These are phyloP conservation scores for Toxonevra muliebris DNA, from an alignment of 2,888 invertebrate species.

Conservation along the genomic window DNA sequence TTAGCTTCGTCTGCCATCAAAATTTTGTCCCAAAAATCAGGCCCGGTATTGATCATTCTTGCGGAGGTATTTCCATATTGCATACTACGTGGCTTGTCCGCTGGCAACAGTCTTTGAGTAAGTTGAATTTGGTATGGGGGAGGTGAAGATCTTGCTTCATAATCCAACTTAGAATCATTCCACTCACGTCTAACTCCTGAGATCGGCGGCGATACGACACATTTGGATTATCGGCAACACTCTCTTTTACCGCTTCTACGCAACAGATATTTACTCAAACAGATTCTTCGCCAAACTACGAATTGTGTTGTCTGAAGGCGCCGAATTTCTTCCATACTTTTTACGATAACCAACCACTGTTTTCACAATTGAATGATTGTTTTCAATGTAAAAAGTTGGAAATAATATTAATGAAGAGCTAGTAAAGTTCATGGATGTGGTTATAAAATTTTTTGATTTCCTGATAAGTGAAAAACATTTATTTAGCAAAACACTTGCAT, in stretches of 20 bases:
- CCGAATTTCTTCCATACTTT: no score
- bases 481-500: no score
- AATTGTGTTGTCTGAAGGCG: no score
- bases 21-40: not conserved
- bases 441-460: no score
- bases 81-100: not conserved
- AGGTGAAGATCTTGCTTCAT: constrained; percentile 29
- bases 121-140: constrained; percentile 25
- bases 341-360: no score
- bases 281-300: no score
- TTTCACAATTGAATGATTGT: no score
- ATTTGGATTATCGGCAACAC: not conserved
- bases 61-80: not conserved
- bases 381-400: no score
- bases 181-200: constrained; percentile 27
- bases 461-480: no score
- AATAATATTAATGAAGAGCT: no score
- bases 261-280: not conserved
- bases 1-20: no score
- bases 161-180: constrained; percentile 28
- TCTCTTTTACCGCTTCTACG: not conserved
- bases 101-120: constrained; percentile 16
- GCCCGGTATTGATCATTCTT: not conserved
- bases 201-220: constrained; percentile 23
- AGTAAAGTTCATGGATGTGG: no score